Percentiles rank a stretch among this genome's conserved stretches.
These are phyloP conservation scores for Gymnocypris eckloni DNA, from an alignment of 2,797 vertebrate species.

Conservation along the genomic window DNA sequence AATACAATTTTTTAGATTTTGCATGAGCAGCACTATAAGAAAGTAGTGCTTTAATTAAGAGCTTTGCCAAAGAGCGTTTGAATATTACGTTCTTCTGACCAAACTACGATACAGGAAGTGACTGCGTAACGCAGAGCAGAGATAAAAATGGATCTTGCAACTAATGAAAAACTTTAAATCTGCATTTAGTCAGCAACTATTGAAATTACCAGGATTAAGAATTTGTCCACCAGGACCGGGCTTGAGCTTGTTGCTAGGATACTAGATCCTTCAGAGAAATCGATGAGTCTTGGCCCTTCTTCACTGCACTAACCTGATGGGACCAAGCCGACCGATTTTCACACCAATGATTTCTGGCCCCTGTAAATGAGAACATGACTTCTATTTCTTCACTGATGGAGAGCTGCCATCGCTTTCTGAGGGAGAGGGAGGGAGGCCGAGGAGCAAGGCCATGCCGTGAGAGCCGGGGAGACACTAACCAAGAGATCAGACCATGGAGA, in stretches of 20 bases:
- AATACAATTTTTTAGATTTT: slow-evolving; percentile 1
- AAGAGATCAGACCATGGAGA: slow-evolving; percentile 54
- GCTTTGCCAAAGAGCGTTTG: slow-evolving; percentile 1
- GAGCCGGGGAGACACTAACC: slow-evolving; percentile 43
- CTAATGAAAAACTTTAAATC: slow-evolving; percentile 59
- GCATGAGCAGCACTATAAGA: not conserved
- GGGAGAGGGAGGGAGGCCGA: not conserved
- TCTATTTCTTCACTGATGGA: slow-evolving; percentile 49
- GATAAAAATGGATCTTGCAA: slow-evolving; percentile 8
- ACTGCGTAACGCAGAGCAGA: not conserved
- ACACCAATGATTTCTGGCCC: slow-evolving; percentile 57
- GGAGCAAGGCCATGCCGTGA: slow-evolving; percentile 25
- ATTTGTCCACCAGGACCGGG: slow-evolving; percentile 54
- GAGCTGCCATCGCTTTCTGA: slow-evolving; percentile 44
- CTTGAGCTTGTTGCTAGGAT: slow-evolving; percentile 75
- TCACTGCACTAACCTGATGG: slow-evolving; percentile 55
- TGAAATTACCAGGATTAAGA: slow-evolving; percentile 59
- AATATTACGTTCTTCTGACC: slow-evolving; percentile 14
- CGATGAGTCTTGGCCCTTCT: slow-evolving; percentile 68
- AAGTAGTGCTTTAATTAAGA: slow-evolving; percentile 10
- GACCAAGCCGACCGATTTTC: slow-evolving; percentile 54
- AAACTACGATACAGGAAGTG: not conserved
- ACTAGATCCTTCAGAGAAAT: slow-evolving; percentile 74
- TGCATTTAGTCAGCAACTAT: slow-evolving; percentile 57
- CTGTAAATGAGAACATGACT: slow-evolving; percentile 58